These are phyloP conservation scores for Thymelicus acteon DNA, from an alignment of 2,888 invertebrate species.

Conservation along the genomic window DNA sequence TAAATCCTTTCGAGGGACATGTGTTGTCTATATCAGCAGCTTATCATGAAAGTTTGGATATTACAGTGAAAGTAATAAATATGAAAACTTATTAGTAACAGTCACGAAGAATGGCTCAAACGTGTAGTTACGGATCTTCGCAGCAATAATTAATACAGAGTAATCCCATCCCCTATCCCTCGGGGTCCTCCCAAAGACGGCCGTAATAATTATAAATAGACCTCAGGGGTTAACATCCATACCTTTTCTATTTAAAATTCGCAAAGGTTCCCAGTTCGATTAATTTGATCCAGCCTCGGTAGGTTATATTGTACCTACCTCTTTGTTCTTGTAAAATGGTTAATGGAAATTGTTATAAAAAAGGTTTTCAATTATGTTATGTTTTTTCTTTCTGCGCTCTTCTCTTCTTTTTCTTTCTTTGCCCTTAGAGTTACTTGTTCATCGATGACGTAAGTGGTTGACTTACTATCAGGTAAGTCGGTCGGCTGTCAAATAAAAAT, in stretches of 20 bases:
- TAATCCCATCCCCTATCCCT: conserved; percentile 46
- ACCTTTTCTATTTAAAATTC: conserved; percentile 45
- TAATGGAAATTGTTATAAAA: too few relatives aligned
- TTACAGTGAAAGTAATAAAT: conserved; percentile 13
- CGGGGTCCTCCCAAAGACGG: conserved; percentile 46
- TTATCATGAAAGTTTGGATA: too few relatives aligned
- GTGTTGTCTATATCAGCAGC: too few relatives aligned
- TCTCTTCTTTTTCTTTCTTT: too few relatives aligned
- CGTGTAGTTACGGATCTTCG: conserved; percentile 43
- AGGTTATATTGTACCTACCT: neutral
- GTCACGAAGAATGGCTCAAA: conserved; percentile 21
- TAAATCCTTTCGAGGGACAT: too few relatives aligned
- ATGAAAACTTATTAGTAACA: conserved; percentile 23
- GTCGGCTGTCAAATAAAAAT: too few relatives aligned
- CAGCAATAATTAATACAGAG: conserved; percentile 50
- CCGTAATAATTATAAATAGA: conserved; percentile 82
- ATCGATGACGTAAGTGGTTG: too few relatives aligned
- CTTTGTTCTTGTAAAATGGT: too few relatives aligned
- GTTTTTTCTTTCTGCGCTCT: too few relatives aligned
- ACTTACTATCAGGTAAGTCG: too few relatives aligned
- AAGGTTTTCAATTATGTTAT: too few relatives aligned
- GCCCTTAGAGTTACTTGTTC: too few relatives aligned
- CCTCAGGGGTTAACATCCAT: conserved; percentile 62
- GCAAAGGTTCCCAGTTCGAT: conserved; percentile 39
- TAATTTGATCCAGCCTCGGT: conserved; percentile 23